These are phyloP conservation scores for Drosophila bocqueti DNA, from an alignment of 1,140 invertebrate genomes.

Conservation along the genomic window DNA sequence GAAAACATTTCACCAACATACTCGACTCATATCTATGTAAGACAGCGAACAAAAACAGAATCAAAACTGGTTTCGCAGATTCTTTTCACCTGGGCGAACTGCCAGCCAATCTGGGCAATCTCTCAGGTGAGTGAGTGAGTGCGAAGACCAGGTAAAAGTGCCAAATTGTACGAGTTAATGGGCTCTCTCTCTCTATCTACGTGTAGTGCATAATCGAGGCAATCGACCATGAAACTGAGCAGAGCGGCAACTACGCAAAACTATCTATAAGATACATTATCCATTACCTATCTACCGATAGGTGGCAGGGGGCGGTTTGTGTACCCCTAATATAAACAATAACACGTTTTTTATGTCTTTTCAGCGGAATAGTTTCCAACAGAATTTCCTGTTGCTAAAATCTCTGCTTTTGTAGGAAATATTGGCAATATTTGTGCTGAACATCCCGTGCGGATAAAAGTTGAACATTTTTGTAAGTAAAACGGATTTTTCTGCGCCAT, in stretches of 20 bases:
- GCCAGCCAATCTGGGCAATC: conserved; percentile 35
- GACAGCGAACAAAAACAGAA: conserved; percentile 22
- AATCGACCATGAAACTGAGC: conserved; percentile 67
- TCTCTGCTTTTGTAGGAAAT: conserved; percentile 6
- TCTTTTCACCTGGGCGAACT: conserved; percentile 34
- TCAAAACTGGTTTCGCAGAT: conserved; percentile 61
- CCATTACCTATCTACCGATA: neutral
- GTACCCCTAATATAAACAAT: conserved; percentile 46
- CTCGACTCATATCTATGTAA: conserved; percentile 39
- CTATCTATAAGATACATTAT: conserved; percentile 69
- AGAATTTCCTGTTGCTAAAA: conserved; percentile 48
- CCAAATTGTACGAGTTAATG: conserved; percentile 63
- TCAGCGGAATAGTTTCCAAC: conserved; percentile 31
- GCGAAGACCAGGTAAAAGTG: conserved; percentile 60
- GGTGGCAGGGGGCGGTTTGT: neutral
- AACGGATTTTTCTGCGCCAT: neutral
- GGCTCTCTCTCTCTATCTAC: neutral
- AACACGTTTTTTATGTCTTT: conserved; percentile 51
- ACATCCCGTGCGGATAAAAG: neutral
- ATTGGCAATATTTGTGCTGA: conserved; percentile 4
- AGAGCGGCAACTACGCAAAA: conserved; percentile 40
- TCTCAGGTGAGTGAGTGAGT: conserved; percentile 16
- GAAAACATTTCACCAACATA: conserved; percentile 38
- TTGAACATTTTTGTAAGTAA: neutral
- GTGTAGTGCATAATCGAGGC: conserved; percentile 63